phyloP scores from a whole-genome alignment of 2,888 invertebrate genomes.

The Euplexia lucipara region DNA sequence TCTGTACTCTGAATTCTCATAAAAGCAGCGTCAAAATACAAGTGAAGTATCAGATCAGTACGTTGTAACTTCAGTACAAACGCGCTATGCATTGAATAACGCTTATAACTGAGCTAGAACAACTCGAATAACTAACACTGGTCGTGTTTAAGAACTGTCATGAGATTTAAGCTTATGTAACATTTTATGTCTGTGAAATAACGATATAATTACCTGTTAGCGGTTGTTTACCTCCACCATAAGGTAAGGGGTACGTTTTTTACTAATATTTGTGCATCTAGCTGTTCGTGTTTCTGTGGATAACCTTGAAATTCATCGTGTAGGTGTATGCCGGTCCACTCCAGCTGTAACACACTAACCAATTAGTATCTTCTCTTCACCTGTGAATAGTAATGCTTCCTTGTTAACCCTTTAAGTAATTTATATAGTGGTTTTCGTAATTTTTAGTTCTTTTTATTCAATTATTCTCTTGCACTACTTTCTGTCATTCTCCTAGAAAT shows the following conservation, averaged over 20 bases:
- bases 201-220: conserved; percentile 78
- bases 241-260: conserved; percentile 84
- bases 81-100: conserved; percentile 82
- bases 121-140: conserved; percentile 73
- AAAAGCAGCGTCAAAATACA: conserved; percentile 81
- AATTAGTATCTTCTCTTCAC: conserved; percentile 34
- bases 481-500: conserved; percentile 67
- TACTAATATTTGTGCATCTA: conserved; percentile 61
- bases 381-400: conserved; percentile 50
- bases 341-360: conserved; percentile 56
- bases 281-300: conserved; percentile 45
- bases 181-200: conserved; percentile 84
- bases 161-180: conserved; percentile 88
- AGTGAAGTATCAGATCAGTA: conserved; percentile 86
- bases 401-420: conserved; percentile 45
- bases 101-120: conserved; percentile 74
- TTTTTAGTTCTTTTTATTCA: conserved; percentile 29
- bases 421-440: conserved; percentile 13
- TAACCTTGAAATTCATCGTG: conserved; percentile 81
- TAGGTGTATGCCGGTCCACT: conserved; percentile 69
- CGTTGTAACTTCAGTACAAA: conserved; percentile 72
- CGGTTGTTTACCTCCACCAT: conserved; percentile 81
- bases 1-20: conserved; percentile 73
- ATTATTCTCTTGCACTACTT: conserved; percentile 40
- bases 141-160: conserved; percentile 79